Percentiles rank a stretch among this genome's conserved stretches.
Evolutionary conservation across 1,140 invertebrate genomes (phyloP).

Genomic region (Zaprionus inermis): DNA sequence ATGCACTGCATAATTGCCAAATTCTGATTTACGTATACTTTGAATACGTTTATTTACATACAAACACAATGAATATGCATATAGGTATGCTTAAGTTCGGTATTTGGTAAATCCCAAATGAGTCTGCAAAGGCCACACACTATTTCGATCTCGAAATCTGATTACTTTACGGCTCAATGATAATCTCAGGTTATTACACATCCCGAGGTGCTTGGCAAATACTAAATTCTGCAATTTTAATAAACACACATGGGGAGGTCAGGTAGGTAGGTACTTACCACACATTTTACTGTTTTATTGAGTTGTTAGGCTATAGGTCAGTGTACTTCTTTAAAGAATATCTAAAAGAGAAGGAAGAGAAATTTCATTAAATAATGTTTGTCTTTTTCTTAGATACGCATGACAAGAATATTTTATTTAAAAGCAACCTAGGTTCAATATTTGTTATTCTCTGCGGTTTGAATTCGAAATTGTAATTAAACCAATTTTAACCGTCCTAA

Average conservation of each 20-base stretch:
- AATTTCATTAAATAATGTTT: background rate
- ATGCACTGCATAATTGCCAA: slow-evolving; percentile 17
- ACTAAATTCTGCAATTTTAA: background rate
- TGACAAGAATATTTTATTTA: too few species aligned
- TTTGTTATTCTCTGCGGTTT: background rate
- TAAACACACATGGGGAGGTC: background rate
- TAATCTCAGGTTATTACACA: background rate
- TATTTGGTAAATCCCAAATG: slow-evolving; percentile 1
- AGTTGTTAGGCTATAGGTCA: background rate
- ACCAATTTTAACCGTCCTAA: background rate
- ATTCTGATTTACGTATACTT: slow-evolving; percentile 7
- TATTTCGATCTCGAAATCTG: background rate
- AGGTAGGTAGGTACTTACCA: slow-evolving; percentile 32
- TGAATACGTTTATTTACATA: background rate
- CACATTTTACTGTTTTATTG: slow-evolving; percentile 35
- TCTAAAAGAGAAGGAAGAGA: background rate
- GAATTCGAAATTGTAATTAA: background rate
- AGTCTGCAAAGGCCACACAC: background rate
- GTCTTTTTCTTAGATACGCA: too few species aligned
- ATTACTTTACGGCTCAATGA: background rate
- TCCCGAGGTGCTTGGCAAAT: background rate
- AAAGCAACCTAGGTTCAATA: background rate
- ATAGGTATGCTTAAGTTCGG: background rate
- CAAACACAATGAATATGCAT: background rate
- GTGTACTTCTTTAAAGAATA: background rate